Evolutionary conservation across 1,140 invertebrate species (phyloP), one percentile per base, ranked within the genome.

Genomic region (Idris sp.): DNA sequence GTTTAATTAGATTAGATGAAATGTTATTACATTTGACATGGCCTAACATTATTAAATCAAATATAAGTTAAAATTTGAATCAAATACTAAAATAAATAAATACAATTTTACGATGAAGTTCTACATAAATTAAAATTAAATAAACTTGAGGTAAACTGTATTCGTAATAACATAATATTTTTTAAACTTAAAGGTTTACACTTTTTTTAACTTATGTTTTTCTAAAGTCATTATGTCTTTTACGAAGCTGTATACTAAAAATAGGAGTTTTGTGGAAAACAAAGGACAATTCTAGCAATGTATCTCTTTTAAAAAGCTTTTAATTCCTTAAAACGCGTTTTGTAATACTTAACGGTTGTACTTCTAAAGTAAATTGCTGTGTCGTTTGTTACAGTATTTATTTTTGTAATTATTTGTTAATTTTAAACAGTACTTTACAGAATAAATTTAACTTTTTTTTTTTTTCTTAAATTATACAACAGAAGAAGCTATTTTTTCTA

Each of bases 1-100:
- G 19, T 58, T 33, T 58, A 44, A 58, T 58, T 58, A 58, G 28
- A 30, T 25, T 43, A 10, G 18, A 33, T 28, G 9, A 43, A 3
- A 4, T 25, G 18, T 43, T 9, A 35, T 58, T 44, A 58, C 35
- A 44, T 43, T 33, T 33, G 18, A 58, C 40, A 44, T 22, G 10
- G 33, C 3, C 53, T 44, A 58, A 40, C 35, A 3, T 43, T 22
- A 58, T n/a, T 58, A 7, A 19, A 11, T 44, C 28, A 25, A 35
- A 33, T 58, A 11, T 18, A 14, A 15, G 43, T 31, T 31, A 0
- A 31, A 9, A 18, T 48, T 7, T n/a, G n/a, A n/a, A n/a, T n/a
- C n/a, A n/a, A n/a, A n/a, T n/a, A n/a, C n/a, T n/a, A n/a, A n/a
- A 3, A 14, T 31, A 10, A 18, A 1, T 10, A 26, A 10, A 19